Evolutionary conservation across 2,888 invertebrate species (phyloP), one percentile per base, ranked within the genome.

Genomic region (Zygogramma bicolorata): DNA sequence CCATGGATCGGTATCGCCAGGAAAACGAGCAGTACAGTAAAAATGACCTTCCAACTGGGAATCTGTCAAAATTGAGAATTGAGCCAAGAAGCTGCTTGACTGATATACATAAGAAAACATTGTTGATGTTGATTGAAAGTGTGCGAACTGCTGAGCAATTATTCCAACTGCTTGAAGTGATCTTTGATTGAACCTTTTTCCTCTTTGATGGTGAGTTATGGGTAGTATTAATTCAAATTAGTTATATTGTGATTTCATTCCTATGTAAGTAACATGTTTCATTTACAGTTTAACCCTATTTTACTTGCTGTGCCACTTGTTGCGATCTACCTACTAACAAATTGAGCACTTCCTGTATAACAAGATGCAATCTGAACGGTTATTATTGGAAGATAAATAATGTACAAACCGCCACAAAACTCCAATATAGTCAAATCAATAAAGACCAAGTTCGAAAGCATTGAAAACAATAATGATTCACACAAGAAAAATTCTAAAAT

Each of bases 371-470:
- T 20, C 61, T 31, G n/a, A 65, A 60, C 59, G 60, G 60, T 49
- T 38, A 63, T 67, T 71, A 22, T 42, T 42, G 15, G 40, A n/a
- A 20, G n/a, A 59, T 49, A 72, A 61, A 73, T 73, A 70, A 87
- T 87, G 87, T 87, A 87, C 78, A 85, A 80, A 80, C 86, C 86
- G 63, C 86, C 86, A 59, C 85, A 85, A 76, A 86, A 86, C 75
- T 77, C 80, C 34, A 87, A 87, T 73, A 81, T 91, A 87, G 92
- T 92, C 57, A 91, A 90, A 88, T 89, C 90, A 62, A 92, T 92
- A 75, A 91, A 90, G 83, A 91, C 88, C 85, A 90, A 90, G 86
- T 92, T 92, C 81, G 92, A 92, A 81, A 85, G 83, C 75, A 82
- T 83, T 71, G 83, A 84, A 74, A 81, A 80, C 70, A 75, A 78